Evolutionary conservation across 2,888 invertebrate genomes (phyloP).

Genomic region (Dinocampus coccinellae): DNA sequence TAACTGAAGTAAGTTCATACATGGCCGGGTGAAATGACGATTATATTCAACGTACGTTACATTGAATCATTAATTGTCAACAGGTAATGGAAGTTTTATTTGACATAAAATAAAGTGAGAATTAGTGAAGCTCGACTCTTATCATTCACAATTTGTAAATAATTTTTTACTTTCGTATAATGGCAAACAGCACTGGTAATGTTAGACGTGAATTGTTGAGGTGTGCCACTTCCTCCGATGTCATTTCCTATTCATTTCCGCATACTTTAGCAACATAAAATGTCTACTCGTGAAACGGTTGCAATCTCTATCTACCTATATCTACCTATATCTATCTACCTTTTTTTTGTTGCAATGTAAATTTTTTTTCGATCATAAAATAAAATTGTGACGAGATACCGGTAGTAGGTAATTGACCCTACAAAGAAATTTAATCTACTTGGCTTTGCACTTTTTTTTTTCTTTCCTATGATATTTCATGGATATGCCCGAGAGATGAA

Average conservation of each 20-base stretch:
- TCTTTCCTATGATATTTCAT: slow-evolving; percentile 15
- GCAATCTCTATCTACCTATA: not conserved
- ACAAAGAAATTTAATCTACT: slow-evolving; percentile 39
- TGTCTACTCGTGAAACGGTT: not conserved
- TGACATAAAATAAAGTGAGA: not conserved
- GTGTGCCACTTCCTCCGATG: slow-evolving; percentile 58
- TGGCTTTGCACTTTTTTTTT: slow-evolving; percentile 27
- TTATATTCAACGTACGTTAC: not conserved
- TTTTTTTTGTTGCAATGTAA: not conserved
- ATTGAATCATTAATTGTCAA: not conserved
- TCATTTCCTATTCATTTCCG: slow-evolving; percentile 61
- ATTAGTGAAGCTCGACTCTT: not conserved
- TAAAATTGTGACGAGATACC: not conserved
- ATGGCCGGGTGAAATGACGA: not conserved
- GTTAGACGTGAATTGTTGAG: slow-evolving; percentile 41
- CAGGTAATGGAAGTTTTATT: not conserved
- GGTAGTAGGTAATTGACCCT: slow-evolving; percentile 37
- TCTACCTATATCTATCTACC: not conserved
- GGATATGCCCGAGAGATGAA: slow-evolving; percentile 1
- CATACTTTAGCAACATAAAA: slow-evolving; percentile 42
- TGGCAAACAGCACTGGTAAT: not conserved
- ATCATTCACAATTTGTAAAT: slow-evolving; percentile 19
- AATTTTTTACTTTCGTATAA: not conserved
- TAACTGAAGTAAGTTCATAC: not conserved
- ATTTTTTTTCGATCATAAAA: not conserved